A percentile compares a stretch with the other conserved stretches of the same genome.
Evolutionary conservation across 2,113 vertebrate species (phyloP).

Genomic region (Ancistrus triradiatus): DNA sequence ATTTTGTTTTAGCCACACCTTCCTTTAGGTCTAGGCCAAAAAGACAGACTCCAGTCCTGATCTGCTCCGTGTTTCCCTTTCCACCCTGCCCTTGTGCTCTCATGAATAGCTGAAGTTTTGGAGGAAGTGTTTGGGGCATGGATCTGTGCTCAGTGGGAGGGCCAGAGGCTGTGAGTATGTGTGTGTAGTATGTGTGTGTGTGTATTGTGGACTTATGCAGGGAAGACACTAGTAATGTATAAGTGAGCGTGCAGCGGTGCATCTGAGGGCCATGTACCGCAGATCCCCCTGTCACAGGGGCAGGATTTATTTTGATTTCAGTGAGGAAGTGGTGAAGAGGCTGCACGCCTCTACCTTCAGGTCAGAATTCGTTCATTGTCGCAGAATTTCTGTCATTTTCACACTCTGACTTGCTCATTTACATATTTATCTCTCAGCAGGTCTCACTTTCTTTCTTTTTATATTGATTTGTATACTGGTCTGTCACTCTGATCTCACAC

Average conservation of each 20-base stretch:
- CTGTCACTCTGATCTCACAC: too few relatives aligned
- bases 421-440: too few relatives aligned
- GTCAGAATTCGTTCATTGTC: slow-evolving; percentile 49
- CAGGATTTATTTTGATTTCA: slow-evolving; percentile 78
- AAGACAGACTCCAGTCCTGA: too few relatives aligned
- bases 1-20: too few relatives aligned
- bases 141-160: slow-evolving; percentile 32
- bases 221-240: slow-evolving; percentile 19
- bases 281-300: slow-evolving; percentile 70
- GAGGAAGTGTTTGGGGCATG: slow-evolving; percentile 43
- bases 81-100: not conserved
- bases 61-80: slow-evolving; percentile 28
- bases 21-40: too few relatives aligned
- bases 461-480: too few relatives aligned
- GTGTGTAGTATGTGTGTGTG: slow-evolving; percentile 47
- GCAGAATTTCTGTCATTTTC: not conserved
- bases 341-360: slow-evolving; percentile 64
- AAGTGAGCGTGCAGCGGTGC: slow-evolving; percentile 19
- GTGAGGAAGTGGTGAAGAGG: slow-evolving; percentile 72
- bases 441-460: too few relatives aligned
- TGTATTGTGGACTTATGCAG: slow-evolving; percentile 39
- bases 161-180: slow-evolving; percentile 1
- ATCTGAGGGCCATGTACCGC: slow-evolving; percentile 66
- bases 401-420: not conserved
- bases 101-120: not conserved